Percentiles rank a stretch among this genome's conserved stretches.
Evolutionary conservation across 2,797 vertebrate genomes (phyloP).

Genomic region (Tokudaia tokunoshimensis): DNA sequence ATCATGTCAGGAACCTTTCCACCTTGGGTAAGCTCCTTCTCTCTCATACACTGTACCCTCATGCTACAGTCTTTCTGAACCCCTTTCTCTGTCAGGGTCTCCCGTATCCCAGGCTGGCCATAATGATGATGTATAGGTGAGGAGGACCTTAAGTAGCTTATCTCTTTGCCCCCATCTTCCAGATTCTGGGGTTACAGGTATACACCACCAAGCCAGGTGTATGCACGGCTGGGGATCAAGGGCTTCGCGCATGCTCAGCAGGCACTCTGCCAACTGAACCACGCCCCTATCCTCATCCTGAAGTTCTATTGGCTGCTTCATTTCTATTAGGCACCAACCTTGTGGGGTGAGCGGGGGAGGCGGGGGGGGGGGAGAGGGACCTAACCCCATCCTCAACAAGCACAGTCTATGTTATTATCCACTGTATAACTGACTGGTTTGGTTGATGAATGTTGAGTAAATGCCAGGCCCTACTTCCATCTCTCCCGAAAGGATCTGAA

Average conservation of each 20-base stretch:
- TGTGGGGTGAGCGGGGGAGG: not conserved
- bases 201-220: not conserved
- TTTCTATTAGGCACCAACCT: not conserved
- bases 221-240: not conserved
- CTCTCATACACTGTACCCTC: not conserved
- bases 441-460: not conserved
- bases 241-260: too few species aligned
- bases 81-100: not conserved
- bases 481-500: not conserved
- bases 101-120: not conserved
- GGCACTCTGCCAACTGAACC: not conserved
- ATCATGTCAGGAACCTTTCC: not conserved
- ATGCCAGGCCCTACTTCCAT: not conserved
- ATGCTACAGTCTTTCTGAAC: not conserved
- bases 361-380: not conserved
- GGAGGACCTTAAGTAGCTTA: not conserved
- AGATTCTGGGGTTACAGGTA: not conserved
- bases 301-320: not conserved
- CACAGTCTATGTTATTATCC: not conserved
- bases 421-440: not conserved
- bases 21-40: not conserved
- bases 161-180: too few species aligned
- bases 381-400: not conserved
- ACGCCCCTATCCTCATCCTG: not conserved
- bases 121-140: not conserved